phyloP scores from a whole-genome alignment of 2,797 vertebrate genomes.

The Peromyscus attwateri region DNA sequence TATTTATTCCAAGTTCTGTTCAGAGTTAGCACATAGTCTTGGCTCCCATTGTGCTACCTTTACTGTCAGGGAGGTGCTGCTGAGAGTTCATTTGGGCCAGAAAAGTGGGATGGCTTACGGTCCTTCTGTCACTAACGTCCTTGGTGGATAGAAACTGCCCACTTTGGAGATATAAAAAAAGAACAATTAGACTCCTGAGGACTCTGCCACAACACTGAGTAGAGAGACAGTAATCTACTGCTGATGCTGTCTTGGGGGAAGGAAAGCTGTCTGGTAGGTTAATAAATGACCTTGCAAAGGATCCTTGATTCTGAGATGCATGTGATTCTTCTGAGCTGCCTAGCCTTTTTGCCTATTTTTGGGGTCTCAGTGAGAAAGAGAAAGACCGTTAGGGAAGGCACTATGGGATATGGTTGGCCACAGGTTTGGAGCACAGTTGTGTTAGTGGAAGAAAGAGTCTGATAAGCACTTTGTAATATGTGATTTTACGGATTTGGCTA shows the following conservation, averaged over 20 bases:
- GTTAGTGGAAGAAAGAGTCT: not conserved
- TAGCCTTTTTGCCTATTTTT: not conserved
- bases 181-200: not conserved
- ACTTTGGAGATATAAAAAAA: not conserved
- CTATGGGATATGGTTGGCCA: not conserved
- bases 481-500: not conserved
- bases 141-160: not conserved
- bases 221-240: not conserved
- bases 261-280: not conserved
- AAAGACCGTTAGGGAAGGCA: not conserved
- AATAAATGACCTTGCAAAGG: conserved; percentile 24
- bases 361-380: not conserved
- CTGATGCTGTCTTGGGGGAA: not conserved
- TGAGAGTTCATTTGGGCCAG: not conserved
- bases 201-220: not conserved
- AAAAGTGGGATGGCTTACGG: not conserved
- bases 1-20: not conserved
- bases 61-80: not conserved
- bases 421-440: not conserved
- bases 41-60: not conserved
- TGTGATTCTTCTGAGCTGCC: not conserved
- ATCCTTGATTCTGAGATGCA: not conserved
- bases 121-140: not conserved
- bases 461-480: not conserved
- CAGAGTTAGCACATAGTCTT: not conserved